Base-by-base conservation (phyloP, 2,888 invertebrate species). In the Aethes cnicana region DNA sequence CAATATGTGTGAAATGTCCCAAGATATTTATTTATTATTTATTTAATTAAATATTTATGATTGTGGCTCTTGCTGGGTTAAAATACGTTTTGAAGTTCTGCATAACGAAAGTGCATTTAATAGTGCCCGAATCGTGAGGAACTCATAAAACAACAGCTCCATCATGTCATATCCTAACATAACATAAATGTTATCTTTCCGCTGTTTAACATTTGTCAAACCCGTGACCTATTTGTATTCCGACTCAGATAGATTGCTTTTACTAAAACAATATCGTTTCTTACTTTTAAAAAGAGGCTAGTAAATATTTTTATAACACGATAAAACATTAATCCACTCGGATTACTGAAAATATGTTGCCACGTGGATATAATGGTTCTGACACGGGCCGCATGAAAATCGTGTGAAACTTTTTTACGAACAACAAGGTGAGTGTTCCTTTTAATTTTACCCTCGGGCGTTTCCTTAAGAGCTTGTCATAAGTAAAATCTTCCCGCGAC, bases 371-470 rank as follows among this genome's bases (percentile, higher is more conserved):
- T 25, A 43, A 42, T 28, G 21, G 14, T 16, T 23, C 23, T 28
- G 46, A 28, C 36, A 26, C 35, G 17, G 7, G 36, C 36, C 21
- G 8, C 50, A 32, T 37, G 43, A 36, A 43, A 49, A 49, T 16
- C 33, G 33, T 35, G 43, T 36, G 21, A 44, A 50, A 32, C 50
- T 50, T 44, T 44, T 50, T 21, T 30, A 28, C 23, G 30, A 28
- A 25, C 23, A 49, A 28, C 36, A 50, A 50, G 43, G 37, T 43
- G 23, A 50, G 49, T 50, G 49, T 30, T 44, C 30, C 50, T 18
- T 50, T 50, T 50, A 36, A 44, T 50, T 36, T 50, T 23, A 36
- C 20, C 35, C 35, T 50, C 42, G 23, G 9, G 9, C 12, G 25
- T 33, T 41, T 42, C 44, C 36, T 43, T 50, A 44, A 44, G 44